A percentile compares a stretch with the other conserved stretches of the same genome.
These are phyloP conservation scores for Ursus arctos DNA, from an alignment of 2,113 vertebrate species.

Conservation along the genomic window DNA sequence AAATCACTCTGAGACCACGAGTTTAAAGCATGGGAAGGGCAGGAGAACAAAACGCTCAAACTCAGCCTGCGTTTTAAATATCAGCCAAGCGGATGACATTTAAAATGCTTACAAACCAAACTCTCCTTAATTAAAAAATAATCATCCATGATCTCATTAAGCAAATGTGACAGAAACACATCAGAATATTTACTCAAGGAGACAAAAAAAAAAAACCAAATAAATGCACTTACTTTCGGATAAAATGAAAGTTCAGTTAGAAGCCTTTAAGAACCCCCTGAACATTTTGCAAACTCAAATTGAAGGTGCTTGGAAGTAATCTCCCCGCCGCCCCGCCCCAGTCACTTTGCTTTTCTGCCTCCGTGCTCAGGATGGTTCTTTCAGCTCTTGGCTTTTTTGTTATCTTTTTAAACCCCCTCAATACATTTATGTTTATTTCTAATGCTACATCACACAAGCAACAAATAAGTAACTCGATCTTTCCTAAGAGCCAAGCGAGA, in stretches of 20 bases:
- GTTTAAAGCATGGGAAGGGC: not conserved
- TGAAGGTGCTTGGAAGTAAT: not conserved
- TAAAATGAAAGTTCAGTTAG: not conserved
- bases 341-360: not conserved
- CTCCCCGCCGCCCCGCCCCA: fast-evolving
- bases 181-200: constrained; percentile 2
- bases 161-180: constrained; percentile 38
- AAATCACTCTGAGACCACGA: not conserved
- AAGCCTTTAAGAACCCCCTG: not conserved
- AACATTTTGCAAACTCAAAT: not conserved
- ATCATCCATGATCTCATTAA: constrained; percentile 22
- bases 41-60: constrained; percentile 31
- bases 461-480: not conserved
- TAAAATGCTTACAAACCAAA: constrained; percentile 41
- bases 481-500: not conserved
- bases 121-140: constrained; percentile 38
- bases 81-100: constrained; percentile 20
- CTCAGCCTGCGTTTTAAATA: not conserved
- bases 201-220: not conserved
- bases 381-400: not conserved
- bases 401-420: not conserved
- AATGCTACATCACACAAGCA: not conserved
- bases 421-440: not conserved
- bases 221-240: not conserved
- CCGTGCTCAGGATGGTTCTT: not conserved